These are phyloP conservation scores for Oxycera nigricornis DNA, from an alignment of 2,888 invertebrate species.

Conservation along the genomic window DNA sequence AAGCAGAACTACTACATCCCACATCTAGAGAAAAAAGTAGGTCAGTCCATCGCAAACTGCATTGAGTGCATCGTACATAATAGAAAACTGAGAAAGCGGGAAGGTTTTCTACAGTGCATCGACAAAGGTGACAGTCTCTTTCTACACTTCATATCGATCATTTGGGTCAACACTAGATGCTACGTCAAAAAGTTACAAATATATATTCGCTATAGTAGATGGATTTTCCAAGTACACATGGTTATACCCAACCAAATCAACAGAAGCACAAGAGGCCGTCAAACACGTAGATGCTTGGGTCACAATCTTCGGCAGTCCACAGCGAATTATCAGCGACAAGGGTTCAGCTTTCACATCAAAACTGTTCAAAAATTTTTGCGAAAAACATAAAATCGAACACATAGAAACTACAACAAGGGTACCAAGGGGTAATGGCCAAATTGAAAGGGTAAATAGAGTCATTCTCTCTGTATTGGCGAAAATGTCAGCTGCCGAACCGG, in stretches of 20 bases:
- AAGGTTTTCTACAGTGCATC: slow-evolving; percentile 43
- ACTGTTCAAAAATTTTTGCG: slow-evolving; percentile 51
- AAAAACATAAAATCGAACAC: slow-evolving; percentile 53
- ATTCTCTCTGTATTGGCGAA: slow-evolving; percentile 54
- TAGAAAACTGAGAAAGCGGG: slow-evolving; percentile 43
- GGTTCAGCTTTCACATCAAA: slow-evolving; percentile 55
- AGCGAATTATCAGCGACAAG: slow-evolving; percentile 53
- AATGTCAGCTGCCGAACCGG: slow-evolving; percentile 51
- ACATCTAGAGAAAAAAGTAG: slow-evolving; percentile 43
- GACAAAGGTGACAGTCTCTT: slow-evolving; percentile 43
- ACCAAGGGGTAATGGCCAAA: slow-evolving; percentile 57
- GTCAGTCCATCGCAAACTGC: slow-evolving; percentile 39
- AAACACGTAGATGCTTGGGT: background rate
- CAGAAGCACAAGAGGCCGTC: background rate
- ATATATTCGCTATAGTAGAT: background rate
- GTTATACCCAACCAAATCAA: slow-evolving; percentile 3
- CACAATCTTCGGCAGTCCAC: slow-evolving; percentile 55
- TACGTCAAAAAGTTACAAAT: slow-evolving; percentile 33
- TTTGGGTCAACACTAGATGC: slow-evolving; percentile 42
- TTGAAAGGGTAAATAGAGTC: slow-evolving; percentile 52
- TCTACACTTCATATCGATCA: slow-evolving; percentile 42
- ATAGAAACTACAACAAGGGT: slow-evolving; percentile 50
- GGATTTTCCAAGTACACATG: background rate
- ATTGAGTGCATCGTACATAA: slow-evolving; percentile 43
- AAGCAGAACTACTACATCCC: slow-evolving; percentile 43